Evolutionary conservation across 2,888 invertebrate genomes (phyloP).

Genomic region (Leucophenga maculata): DNA sequence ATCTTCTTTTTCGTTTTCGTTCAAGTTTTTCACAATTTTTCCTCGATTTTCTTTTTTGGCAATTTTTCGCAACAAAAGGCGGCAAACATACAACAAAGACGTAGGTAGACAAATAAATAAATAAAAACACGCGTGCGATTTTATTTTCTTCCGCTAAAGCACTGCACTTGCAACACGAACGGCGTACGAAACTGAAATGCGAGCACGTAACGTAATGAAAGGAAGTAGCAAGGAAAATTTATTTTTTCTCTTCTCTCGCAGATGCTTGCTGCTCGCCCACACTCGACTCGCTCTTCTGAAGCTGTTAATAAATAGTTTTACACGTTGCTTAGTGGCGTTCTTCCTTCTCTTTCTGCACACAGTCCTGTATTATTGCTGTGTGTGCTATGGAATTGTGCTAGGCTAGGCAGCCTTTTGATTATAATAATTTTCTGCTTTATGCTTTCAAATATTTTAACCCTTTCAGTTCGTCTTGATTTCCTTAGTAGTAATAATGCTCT

Average conservation of each 20-base stretch:
- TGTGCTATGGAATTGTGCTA: too few species aligned
- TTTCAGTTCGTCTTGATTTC: constrained; percentile 4
- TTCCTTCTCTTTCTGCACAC: not conserved
- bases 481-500: not conserved
- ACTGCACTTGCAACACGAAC: constrained; percentile 14
- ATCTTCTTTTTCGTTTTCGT: constrained; percentile 38
- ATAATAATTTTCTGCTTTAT: constrained; percentile 11
- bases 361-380: not conserved
- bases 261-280: too few species aligned
- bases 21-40: not conserved
- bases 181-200: not conserved
- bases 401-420: not conserved
- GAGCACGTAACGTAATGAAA: not conserved
- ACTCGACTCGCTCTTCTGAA: not conserved
- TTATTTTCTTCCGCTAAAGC: not conserved
- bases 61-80: constrained; percentile 34
- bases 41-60: not conserved
- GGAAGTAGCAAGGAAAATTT: not conserved
- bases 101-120: not conserved
- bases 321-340: constrained; percentile 10
- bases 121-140: not conserved
- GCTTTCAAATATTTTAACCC: constrained; percentile 14
- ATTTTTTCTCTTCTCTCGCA: too few species aligned
- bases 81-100: constrained; percentile 6
- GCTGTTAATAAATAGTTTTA: constrained; percentile 17